Evolutionary conservation across 2,797 vertebrate genomes (phyloP), one percentile per base, ranked within the genome.

Genomic region (Enteromius trimaculatus): DNA sequence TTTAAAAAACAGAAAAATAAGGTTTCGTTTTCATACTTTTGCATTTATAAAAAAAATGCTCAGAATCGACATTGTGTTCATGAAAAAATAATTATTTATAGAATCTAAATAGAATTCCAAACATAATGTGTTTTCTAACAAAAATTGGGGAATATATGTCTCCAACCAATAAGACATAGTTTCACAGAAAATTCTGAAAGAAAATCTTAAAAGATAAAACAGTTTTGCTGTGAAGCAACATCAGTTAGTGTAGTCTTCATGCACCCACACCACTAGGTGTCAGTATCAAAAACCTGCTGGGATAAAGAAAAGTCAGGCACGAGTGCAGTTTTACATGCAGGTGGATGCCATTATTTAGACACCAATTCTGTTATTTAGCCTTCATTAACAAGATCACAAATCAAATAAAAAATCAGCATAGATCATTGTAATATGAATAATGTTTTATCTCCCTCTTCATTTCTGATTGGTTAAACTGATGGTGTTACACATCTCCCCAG

Each of bases 171-270:
- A 62, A 29, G 23, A 29, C 23, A 29, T 7, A 34, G 19, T 65
- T 34, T 64, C 60, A 6, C 62, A 34, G 7, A 34, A 65, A 34
- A 65, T 55, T 55, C 53, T 23, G 53, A n/a, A 58, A 11, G 7
- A 19, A 49, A 71, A 70, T 26, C 68, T 47, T 44, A 70, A 69
- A 70, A 17, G n/a, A 70, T 26, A 47, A 47, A 71, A 17, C 42
- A 26, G 14, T 8, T 51, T 51, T 7, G 17, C 4, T 34, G 26
- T 21, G 29, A 34, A 72, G 29, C 4, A 51, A 49, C 69, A 49
- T 2, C 9, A 51, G 29, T 51, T 34, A n/a, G 34, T 74, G 19
- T 8, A 55, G 9, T 55, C 3, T 58, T 76, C 1, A 58, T 76
- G 34, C 34, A 58, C 5, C 34, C 72, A 26, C 2, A 6, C 21